phyloP scores from a whole-genome alignment of 2,113 vertebrate species.

The Leptosomus discolor region DNA sequence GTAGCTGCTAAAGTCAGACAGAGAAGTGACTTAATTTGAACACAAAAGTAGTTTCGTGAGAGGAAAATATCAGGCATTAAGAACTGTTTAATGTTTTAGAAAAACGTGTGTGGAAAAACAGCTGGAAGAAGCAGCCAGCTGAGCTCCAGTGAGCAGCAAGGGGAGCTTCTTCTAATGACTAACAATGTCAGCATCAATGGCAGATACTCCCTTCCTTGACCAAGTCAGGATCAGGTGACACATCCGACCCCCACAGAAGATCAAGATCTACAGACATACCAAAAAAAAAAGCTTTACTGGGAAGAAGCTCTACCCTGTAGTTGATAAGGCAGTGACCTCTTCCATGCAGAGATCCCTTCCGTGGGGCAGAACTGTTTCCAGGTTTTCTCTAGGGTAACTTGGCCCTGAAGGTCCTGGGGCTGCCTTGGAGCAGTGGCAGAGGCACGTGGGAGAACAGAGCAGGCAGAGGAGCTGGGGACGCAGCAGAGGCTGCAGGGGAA shows the following conservation, averaged over 20 bases:
- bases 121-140: neutral
- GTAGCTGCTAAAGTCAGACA: neutral
- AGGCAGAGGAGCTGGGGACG: neutral
- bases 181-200: accelerated
- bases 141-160: neutral
- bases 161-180: neutral
- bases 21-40: neutral
- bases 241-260: neutral
- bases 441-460: neutral
- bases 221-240: neutral
- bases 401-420: neutral
- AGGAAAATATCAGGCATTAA: neutral
- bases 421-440: neutral
- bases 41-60: neutral
- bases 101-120: neutral
- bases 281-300: neutral
- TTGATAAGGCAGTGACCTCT: accelerated
- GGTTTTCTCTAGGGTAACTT: neutral
- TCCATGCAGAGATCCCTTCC: neutral
- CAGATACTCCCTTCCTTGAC: neutral
- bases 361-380: neutral
- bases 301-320: neutral
- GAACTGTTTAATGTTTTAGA: neutral
- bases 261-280: neutral
- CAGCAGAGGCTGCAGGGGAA: neutral